phyloP scores from a whole-genome alignment of 53 echinoderm and acorn worm species.

The Patiria pectinifera region DNA sequence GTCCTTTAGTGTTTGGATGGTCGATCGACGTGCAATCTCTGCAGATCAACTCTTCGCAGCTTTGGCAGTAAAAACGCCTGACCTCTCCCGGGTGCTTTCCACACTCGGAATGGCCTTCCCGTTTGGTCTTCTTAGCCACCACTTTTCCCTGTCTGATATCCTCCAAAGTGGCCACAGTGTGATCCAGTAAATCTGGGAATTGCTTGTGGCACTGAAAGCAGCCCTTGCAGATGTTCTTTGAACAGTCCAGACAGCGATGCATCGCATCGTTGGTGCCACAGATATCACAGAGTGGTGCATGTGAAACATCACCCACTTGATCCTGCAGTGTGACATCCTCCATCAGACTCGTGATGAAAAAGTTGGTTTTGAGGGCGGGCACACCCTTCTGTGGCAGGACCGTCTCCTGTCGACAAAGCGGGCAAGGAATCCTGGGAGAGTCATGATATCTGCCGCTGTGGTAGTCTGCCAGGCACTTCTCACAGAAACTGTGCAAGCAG shows the following conservation, averaged over 20 bases:
- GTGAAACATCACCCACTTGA: not conserved
- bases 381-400: not conserved
- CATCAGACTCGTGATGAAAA: not conserved
- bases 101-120: not conserved
- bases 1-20: slow-evolving; percentile 11
- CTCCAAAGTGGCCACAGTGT: not conserved
- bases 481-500: not conserved
- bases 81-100: not conserved
- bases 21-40: slow-evolving; percentile 48
- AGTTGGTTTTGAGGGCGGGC: not conserved
- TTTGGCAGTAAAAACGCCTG: slow-evolving; percentile 19
- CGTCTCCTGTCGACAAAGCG: not conserved
- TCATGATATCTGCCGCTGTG: not conserved
- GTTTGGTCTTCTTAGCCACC: not conserved
- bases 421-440: not conserved
- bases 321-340: not conserved
- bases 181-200: not conserved
- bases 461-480: not conserved
- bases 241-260: slow-evolving; percentile 7
- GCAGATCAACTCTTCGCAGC: slow-evolving; percentile 25
- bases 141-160: not conserved
- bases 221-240: slow-evolving; percentile 10
- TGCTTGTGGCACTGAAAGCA: not conserved
- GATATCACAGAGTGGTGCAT: not conserved
- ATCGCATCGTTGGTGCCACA: not conserved